Conservation (phyloP, 2,113 vertebrate genomes). For the Neomonachus schauinslandi region DNA sequence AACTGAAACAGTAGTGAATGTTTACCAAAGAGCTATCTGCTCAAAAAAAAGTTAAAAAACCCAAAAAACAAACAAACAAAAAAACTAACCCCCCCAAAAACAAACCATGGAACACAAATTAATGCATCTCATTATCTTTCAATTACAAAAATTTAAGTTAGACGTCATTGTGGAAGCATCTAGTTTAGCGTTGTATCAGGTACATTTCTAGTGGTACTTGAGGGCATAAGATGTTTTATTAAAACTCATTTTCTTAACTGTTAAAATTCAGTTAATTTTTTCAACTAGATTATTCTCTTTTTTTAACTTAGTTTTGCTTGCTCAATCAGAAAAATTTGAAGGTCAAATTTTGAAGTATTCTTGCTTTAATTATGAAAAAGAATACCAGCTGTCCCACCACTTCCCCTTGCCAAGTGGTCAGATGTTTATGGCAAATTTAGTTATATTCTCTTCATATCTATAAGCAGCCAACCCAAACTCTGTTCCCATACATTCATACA, state of each 20-base stretch:
- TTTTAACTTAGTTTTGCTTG: neutral
- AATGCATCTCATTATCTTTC: neutral
- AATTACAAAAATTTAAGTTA: neutral
- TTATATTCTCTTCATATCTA: neutral
- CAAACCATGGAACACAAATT: neutral
- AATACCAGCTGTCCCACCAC: neutral
- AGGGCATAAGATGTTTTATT: neutral
- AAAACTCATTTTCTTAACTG: neutral
- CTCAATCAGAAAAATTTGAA: neutral
- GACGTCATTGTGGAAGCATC: neutral
- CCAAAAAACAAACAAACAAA: neutral
- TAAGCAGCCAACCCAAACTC: neutral
- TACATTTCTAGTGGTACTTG: neutral
- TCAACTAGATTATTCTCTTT: neutral
- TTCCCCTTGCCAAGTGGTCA: neutral
- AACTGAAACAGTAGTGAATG: neutral
- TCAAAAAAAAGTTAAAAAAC: neutral
- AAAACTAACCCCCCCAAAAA: neutral
- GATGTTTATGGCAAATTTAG: neutral
- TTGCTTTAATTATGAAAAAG: neutral
- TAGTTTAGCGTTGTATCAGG: neutral
- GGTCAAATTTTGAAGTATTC: neutral
- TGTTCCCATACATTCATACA: neutral
- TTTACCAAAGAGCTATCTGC: neutral
- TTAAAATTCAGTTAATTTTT: neutral